Conservation (phyloP, 2,113 vertebrate species). For the Lynx canadensis region DNA sequence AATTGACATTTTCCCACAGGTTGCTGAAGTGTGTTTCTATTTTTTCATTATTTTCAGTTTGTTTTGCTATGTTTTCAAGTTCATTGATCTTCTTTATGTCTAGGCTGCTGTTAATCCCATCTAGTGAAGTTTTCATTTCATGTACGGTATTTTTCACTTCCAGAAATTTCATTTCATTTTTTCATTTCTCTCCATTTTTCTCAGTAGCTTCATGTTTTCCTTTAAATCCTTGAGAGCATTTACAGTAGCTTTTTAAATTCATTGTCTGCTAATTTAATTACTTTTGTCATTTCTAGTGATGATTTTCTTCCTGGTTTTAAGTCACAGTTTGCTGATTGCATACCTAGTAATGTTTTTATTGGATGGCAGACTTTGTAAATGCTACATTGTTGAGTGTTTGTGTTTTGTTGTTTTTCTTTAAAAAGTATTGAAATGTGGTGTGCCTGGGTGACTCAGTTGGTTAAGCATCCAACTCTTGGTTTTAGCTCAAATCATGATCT, state of each 20-base stretch:
- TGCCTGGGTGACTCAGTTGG: too few relatives aligned
- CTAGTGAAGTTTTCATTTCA: slow-evolving; percentile 12
- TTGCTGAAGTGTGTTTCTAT: neutral
- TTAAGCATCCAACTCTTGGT: too few relatives aligned
- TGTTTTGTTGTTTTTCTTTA: neutral
- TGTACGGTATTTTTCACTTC: neutral
- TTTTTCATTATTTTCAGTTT: neutral
- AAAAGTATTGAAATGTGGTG: neutral
- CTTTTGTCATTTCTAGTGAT: neutral
- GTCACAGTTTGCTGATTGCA: neutral
- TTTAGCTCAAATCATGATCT: too few relatives aligned
- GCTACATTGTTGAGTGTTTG: neutral
- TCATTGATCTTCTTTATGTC: neutral
- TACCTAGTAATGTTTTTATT: neutral
- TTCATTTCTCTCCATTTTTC: neutral
- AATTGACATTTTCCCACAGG: neutral
- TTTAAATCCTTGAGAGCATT: slow-evolving; percentile 4
- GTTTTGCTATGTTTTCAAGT: neutral
- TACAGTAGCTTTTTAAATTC: neutral
- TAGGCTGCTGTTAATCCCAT: neutral
- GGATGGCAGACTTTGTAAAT: neutral
- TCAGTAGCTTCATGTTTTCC: neutral
- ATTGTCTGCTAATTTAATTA: neutral
- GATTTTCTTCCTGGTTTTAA: neutral
- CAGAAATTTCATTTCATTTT: neutral